These are phyloP conservation scores for Halocynthia aurantium DNA, from an alignment of 23 tunicate species.

Conservation along the genomic window DNA sequence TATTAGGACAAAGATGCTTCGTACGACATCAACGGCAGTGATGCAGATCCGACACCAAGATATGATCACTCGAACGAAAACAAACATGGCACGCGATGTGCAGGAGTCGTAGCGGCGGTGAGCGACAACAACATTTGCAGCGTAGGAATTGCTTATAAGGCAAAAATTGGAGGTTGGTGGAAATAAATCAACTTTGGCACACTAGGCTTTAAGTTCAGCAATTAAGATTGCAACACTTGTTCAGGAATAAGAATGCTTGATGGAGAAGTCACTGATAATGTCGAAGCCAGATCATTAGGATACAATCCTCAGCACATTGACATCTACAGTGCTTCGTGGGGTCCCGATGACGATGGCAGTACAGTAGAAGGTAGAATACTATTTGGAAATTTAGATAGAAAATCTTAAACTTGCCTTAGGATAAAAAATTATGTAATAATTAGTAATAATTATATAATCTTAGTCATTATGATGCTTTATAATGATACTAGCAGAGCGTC, in stretches of 20 bases:
- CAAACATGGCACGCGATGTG: constrained; percentile 98
- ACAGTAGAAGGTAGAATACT: constrained; percentile 85
- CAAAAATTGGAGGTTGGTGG: constrained; percentile 80
- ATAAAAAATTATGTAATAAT: too few species aligned
- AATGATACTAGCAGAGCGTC: too few species aligned
- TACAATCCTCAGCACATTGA: constrained; percentile 55
- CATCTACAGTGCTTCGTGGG: constrained; percentile 98
- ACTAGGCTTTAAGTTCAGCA: neutral
- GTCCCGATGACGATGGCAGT: constrained; percentile 97
- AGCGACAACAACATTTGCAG: constrained; percentile 72
- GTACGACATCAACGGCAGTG: constrained; percentile 62
- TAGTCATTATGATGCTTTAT: too few species aligned
- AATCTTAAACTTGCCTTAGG: too few species aligned
- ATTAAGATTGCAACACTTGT: neutral
- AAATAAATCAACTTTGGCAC: neutral
- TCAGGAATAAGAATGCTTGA: constrained; percentile 98
- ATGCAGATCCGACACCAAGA: constrained; percentile 82
- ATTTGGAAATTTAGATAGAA: too few species aligned
- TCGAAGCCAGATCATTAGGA: constrained; percentile 77
- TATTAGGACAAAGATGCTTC: constrained; percentile 74
- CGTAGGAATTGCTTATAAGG: constrained; percentile 87
- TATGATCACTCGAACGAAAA: constrained; percentile 83
- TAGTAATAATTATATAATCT: too few species aligned
- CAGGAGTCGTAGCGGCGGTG: constrained; percentile 94
- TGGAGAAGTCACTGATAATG: constrained; percentile 94